These are phyloP conservation scores for Dasyprocta punctata DNA, from an alignment of 2,113 vertebrate species.

Conservation along the genomic window DNA sequence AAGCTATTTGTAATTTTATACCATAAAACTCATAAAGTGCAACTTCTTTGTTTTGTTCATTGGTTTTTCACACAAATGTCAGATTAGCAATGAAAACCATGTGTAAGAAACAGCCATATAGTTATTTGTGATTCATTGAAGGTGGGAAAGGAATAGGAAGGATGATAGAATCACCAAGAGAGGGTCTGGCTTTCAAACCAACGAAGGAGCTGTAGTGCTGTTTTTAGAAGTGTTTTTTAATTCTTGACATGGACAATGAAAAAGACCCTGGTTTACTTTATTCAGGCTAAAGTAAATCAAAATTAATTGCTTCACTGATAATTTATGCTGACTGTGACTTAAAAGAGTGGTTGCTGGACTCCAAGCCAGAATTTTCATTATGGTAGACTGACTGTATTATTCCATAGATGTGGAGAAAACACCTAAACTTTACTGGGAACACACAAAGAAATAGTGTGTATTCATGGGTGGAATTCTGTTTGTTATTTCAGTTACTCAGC, in stretches of 20 bases:
- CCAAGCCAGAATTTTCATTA: conserved; percentile 39
- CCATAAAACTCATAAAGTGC: conserved; percentile 61
- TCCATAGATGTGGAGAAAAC: conserved; percentile 15
- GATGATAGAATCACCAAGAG: neutral
- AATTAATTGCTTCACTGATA: conserved; percentile 65
- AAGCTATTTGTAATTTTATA: conserved; percentile 58
- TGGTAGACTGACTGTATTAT: neutral
- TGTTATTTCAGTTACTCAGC: neutral
- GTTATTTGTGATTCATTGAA: neutral
- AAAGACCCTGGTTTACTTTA: conserved; percentile 51
- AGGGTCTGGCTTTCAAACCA: neutral
- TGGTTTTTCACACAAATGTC: conserved; percentile 63
- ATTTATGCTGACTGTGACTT: conserved; percentile 50
- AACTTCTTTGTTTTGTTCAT: conserved; percentile 63
- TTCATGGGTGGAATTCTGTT: neutral
- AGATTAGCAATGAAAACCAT: conserved; percentile 73
- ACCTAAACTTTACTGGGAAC: neutral
- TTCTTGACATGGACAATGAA: conserved; percentile 57
- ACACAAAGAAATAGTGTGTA: neutral
- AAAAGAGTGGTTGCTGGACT: conserved; percentile 12
- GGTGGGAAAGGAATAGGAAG: neutral
- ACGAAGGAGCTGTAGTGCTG: neutral
- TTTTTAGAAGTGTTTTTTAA: conserved; percentile 63
- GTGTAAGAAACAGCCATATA: conserved; percentile 12
- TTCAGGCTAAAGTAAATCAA: conserved; percentile 59